Percentiles rank a stretch among this genome's conserved stretches.
Conservation (phyloP, 2,113 vertebrate species). For the Rattus norvegicus region DNA sequence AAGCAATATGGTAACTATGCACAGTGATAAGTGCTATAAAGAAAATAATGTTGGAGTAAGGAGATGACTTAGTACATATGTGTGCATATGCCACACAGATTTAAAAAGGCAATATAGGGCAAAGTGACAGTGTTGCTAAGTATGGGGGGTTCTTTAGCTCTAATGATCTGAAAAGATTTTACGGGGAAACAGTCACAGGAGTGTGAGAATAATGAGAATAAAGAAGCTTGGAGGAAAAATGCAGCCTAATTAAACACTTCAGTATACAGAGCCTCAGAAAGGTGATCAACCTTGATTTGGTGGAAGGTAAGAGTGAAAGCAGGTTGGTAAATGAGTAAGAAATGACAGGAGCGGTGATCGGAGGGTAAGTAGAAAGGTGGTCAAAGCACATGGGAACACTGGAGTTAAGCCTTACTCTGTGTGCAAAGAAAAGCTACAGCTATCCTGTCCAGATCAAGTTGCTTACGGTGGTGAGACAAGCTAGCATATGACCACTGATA, state of each 20-base stretch:
- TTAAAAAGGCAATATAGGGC: constrained; percentile 33
- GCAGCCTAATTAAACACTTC: not conserved
- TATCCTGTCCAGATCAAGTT: not conserved
- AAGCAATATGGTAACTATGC: not conserved
- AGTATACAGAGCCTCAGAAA: not conserved
- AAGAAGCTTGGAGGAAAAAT: not conserved
- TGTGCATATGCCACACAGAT: not conserved
- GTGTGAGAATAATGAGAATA: constrained; percentile 20
- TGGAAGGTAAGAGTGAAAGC: not conserved
- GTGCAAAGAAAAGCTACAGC: not conserved
- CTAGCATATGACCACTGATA: constrained; percentile 37
- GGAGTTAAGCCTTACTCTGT: constrained; percentile 21
- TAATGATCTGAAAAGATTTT: not conserved
- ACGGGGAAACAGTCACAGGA: constrained; percentile 13
- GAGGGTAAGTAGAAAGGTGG: not conserved
- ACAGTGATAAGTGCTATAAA: not conserved
- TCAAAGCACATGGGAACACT: not conserved
- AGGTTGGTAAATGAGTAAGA: not conserved
- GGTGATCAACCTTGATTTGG: not conserved
- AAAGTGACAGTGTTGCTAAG: constrained; percentile 2
- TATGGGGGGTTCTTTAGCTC: constrained; percentile 6
- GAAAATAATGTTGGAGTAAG: constrained; percentile 21
- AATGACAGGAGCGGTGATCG: constrained; percentile 12
- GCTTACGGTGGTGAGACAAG: constrained; percentile 1
- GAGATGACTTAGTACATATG: not conserved